Evolutionary conservation across 2,113 vertebrate genomes (phyloP).

Genomic region (Nicator chloris): DNA sequence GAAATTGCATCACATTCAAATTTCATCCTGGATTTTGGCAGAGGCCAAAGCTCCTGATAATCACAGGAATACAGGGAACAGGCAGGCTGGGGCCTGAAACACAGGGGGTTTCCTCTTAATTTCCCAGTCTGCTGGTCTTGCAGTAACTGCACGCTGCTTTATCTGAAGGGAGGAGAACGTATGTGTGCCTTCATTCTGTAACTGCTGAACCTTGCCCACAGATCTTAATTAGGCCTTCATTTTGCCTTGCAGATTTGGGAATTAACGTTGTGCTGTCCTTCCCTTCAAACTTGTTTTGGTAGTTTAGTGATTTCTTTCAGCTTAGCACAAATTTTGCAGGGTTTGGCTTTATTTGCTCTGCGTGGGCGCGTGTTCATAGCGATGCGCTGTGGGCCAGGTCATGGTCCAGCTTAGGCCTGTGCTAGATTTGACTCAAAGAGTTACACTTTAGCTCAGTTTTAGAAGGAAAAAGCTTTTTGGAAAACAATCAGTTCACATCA

Average conservation of each 20-base stretch:
- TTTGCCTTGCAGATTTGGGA: not conserved
- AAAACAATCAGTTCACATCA: not conserved
- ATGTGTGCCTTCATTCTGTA: not conserved
- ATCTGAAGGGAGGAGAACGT: conserved; percentile 25
- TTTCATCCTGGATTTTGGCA: conserved; percentile 30
- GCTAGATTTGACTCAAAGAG: not conserved
- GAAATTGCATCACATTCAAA: conserved; percentile 16
- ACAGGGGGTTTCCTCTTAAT: conserved; percentile 28
- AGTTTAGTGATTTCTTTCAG: not conserved
- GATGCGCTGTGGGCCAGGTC: not conserved
- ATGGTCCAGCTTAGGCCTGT: not conserved
- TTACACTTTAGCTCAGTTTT: not conserved
- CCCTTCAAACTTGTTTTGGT: not conserved
- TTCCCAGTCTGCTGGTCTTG: conserved; percentile 15
- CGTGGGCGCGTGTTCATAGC: rapidly evolving
- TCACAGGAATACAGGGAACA: conserved; percentile 3
- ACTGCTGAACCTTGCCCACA: conserved; percentile 2
- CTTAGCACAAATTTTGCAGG: not conserved
- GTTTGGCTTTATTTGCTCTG: not conserved
- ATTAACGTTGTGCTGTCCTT: not conserved
- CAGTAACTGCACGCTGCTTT: conserved; percentile 20
- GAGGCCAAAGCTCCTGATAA: not conserved
- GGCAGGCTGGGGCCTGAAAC: conserved; percentile 43
- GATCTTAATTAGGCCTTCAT: conserved; percentile 11
- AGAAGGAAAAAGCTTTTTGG: not conserved